phyloP scores from a whole-genome alignment of 2,888 invertebrate genomes.

The Megaustenia siamemsis region DNA sequence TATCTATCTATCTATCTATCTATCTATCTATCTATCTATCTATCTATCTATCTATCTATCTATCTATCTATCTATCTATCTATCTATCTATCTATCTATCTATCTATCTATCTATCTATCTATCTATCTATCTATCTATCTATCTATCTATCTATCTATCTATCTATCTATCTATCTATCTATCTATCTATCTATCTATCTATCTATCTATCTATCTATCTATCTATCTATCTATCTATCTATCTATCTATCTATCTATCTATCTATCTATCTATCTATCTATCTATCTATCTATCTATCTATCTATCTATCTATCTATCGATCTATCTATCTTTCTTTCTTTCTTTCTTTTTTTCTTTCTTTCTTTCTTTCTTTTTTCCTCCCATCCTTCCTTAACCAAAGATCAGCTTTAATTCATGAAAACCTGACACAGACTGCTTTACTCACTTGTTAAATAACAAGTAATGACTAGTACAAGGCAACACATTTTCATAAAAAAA shows the following conservation, averaged over 20 bases:
- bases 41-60: background rate
- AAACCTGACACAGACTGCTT: too few relatives aligned
- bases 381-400: background rate
- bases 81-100: background rate
- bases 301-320: background rate
- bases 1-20: background rate
- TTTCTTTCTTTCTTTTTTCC: background rate
- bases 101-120: too few relatives aligned
- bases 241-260: background rate
- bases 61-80: background rate
- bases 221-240: background rate
- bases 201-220: background rate
- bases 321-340: background rate
- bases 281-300: background rate
- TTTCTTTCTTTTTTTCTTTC: background rate
- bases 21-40: background rate
- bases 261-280: background rate
- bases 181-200: background rate
- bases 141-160: background rate
- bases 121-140: background rate
- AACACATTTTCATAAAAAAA: too few relatives aligned
- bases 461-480: too few relatives aligned
- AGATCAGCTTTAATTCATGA: conserved; percentile 88
- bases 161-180: background rate
- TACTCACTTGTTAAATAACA: too few relatives aligned